Evolutionary conservation across 1,140 invertebrate species (phyloP).

Genomic region (Drosophila fuyamai): DNA sequence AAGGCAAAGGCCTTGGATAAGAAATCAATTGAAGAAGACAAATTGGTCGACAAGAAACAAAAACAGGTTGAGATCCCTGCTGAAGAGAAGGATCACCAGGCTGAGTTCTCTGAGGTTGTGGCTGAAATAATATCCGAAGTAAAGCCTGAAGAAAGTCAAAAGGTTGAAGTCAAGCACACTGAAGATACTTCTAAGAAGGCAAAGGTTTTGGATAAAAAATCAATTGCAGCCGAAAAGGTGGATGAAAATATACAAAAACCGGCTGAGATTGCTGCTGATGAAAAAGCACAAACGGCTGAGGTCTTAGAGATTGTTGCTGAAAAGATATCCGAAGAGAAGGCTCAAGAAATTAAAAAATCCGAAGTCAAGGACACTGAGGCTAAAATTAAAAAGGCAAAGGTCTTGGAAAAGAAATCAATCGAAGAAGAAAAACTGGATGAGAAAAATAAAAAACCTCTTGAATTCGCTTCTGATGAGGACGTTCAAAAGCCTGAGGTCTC

Average conservation of each 20-base stretch:
- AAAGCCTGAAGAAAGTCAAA: neutral
- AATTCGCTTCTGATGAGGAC: constrained; percentile 1
- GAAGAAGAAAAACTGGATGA: constrained; percentile 16
- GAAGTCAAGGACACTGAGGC: constrained; percentile 2
- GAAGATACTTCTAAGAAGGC: constrained; percentile 44
- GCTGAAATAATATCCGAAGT: constrained; percentile 6
- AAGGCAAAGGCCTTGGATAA: constrained; percentile 41
- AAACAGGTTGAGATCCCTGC: constrained; percentile 8
- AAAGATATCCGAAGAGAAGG: constrained; percentile 10
- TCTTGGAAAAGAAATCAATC: constrained; percentile 19
- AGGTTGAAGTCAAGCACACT: constrained; percentile 1
- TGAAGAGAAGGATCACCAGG: neutral
- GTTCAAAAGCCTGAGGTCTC: constrained; percentile 1
- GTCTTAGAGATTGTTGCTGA: neutral
- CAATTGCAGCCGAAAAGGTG: constrained; percentile 14
- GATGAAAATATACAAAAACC: constrained; percentile 20
- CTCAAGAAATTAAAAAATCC: neutral
- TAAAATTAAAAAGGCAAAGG: constrained; percentile 52
- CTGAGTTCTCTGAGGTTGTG: constrained; percentile 16
- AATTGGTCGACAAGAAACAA: constrained; percentile 9
- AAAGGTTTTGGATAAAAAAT: constrained; percentile 31
- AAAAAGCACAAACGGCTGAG: neutral
- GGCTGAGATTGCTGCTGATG: neutral
- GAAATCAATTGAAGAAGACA: constrained; percentile 29
- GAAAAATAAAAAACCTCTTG: constrained; percentile 4